Percentiles rank a stretch among this genome's conserved stretches.
Evolutionary conservation across 2,113 vertebrate genomes (phyloP).

Genomic region (Euleptes europaea): DNA sequence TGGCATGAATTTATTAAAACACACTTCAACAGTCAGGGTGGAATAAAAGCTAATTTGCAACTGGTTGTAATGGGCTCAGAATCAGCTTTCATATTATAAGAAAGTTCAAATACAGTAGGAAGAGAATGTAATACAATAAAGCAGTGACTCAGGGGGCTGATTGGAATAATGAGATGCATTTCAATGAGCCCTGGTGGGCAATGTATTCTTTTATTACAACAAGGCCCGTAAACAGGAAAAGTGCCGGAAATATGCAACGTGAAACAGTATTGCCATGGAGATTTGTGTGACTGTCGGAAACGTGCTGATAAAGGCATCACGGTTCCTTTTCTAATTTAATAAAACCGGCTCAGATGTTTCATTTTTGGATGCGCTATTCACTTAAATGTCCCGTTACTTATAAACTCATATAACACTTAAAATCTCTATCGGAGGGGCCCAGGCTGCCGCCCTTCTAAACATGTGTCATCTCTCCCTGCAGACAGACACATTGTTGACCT

Average conservation of each 20-base stretch:
- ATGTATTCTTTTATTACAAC: constrained; percentile 61
- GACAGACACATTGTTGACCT: neutral
- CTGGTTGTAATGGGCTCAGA: constrained; percentile 57
- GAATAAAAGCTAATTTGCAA: constrained; percentile 68
- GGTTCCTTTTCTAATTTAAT: constrained; percentile 32
- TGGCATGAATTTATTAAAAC: constrained; percentile 66
- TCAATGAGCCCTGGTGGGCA: constrained; percentile 60
- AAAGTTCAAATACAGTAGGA: constrained; percentile 65
- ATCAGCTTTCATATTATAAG: constrained; percentile 60
- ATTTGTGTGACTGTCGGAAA: constrained; percentile 51
- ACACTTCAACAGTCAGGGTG: constrained; percentile 52
- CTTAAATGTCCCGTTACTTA: neutral
- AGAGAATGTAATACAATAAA: constrained; percentile 66
- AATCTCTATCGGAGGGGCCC: neutral
- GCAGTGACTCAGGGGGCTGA: constrained; percentile 58
- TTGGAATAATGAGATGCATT: constrained; percentile 69
- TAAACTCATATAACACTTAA: neutral
- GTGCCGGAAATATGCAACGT: constrained; percentile 51
- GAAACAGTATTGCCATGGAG: constrained; percentile 35
- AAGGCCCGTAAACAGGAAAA: constrained; percentile 50
- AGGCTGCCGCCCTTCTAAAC: neutral
- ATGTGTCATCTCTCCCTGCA: neutral
- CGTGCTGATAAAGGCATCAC: constrained; percentile 35
- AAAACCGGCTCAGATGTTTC: neutral
- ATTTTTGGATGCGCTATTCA: neutral